phyloP scores from a whole-genome alignment of 1,140 invertebrate species.

The Euura saliciscinereae region DNA sequence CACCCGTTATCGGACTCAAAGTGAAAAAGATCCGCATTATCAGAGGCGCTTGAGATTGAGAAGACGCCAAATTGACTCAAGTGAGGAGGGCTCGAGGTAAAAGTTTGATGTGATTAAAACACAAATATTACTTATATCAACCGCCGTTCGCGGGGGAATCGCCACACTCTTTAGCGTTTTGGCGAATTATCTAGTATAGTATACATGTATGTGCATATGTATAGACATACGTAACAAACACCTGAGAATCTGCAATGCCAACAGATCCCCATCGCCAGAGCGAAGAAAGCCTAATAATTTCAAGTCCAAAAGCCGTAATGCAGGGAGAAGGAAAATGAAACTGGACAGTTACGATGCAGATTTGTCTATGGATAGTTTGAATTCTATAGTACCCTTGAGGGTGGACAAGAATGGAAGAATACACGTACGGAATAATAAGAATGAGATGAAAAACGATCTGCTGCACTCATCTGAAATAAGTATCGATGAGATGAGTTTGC shows the following conservation, averaged over 20 bases:
- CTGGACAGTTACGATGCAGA: constrained; percentile 47
- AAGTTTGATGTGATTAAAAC: not conserved
- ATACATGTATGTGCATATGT: too few species aligned
- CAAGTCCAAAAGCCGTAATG: constrained; percentile 41
- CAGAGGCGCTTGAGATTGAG: constrained; percentile 68
- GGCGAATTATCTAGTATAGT: too few species aligned
- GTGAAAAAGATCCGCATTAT: constrained; percentile 77
- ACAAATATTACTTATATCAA: too few species aligned
- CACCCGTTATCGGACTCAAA: constrained; percentile 77
- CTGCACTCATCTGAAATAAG: not conserved
- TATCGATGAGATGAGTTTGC: constrained; percentile 2
- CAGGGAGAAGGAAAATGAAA: constrained; percentile 35
- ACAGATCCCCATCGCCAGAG: constrained; percentile 49
- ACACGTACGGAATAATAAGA: constrained; percentile 26
- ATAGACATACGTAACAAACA: too few species aligned
- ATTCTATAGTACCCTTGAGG: constrained; percentile 45
- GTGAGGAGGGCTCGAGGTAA: constrained; percentile 52
- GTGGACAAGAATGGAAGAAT: constrained; percentile 46
- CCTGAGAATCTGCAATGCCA: constrained; percentile 10
- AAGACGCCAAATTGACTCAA: constrained; percentile 45
- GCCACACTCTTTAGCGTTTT: too few species aligned
- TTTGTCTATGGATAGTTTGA: constrained; percentile 51
- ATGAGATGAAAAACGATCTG: constrained; percentile 18
- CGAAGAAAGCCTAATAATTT: constrained; percentile 39
- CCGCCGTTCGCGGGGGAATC: too few species aligned